phyloP scores from a whole-genome alignment of 2,888 invertebrate species.

The Apamea sordens region DNA sequence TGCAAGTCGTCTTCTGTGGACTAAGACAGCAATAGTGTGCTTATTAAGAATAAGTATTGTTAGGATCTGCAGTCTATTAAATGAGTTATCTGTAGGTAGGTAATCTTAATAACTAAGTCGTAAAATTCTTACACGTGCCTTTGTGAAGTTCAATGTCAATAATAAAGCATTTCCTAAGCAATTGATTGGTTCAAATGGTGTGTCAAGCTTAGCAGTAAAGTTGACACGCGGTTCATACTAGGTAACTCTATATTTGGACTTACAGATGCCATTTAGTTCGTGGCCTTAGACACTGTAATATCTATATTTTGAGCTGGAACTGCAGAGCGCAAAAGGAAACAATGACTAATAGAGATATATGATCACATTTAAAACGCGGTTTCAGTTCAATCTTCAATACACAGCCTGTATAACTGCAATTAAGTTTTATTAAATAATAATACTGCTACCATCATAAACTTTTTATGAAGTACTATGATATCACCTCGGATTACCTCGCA shows the following conservation, averaged over 20 bases:
- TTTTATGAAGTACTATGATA: constrained; percentile 52
- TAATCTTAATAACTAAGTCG: neutral
- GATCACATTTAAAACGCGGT: constrained; percentile 1
- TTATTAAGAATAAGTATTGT: neutral
- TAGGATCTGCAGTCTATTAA: neutral
- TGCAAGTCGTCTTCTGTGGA: neutral
- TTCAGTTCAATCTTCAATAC: constrained; percentile 8
- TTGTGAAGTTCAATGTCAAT: neutral
- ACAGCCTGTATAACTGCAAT: constrained; percentile 14
- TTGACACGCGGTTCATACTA: neutral
- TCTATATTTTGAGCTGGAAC: neutral
- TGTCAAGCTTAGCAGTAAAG: neutral
- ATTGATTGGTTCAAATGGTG: neutral
- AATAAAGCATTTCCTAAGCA: neutral
- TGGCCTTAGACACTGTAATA: neutral
- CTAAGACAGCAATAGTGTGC: neutral
- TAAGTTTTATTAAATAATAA: constrained; percentile 31
- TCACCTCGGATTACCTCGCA: constrained; percentile 36
- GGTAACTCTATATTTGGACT: neutral
- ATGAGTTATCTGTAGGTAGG: neutral
- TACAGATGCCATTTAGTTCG: neutral
- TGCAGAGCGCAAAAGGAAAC: neutral
- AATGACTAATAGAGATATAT: neutral
- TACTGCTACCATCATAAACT: constrained; percentile 27
- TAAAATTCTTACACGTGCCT: constrained; percentile 24